These are phyloP conservation scores for Mythimna impura DNA, from an alignment of 2,888 invertebrate species.

Conservation along the genomic window DNA sequence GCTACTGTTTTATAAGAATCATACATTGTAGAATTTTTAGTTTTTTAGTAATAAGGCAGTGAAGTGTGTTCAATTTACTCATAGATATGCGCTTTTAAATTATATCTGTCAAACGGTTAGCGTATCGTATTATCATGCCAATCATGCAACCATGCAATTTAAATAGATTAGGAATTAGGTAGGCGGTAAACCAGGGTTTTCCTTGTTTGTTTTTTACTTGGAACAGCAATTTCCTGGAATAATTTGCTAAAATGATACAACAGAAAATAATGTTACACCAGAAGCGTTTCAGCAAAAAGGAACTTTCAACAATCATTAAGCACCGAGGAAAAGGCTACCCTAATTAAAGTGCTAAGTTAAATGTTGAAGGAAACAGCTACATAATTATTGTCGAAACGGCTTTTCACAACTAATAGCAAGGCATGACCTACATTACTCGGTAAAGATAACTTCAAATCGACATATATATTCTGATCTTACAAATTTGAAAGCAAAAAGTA, in stretches of 20 bases:
- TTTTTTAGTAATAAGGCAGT: conserved; percentile 49
- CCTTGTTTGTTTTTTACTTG: conserved; percentile 14
- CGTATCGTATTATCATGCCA: not conserved
- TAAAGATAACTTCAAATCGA: conserved; percentile 27
- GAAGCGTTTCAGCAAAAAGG: conserved; percentile 36
- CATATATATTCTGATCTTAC: conserved; percentile 1
- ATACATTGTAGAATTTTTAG: conserved; percentile 54
- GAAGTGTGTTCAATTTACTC: conserved; percentile 36
- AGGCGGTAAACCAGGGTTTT: conserved; percentile 20
- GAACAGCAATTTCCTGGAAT: conserved; percentile 22
- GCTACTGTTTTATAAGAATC: conserved; percentile 63
- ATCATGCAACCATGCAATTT: conserved; percentile 3
- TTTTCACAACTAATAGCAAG: conserved; percentile 59
- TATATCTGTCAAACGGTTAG: conserved; percentile 1
- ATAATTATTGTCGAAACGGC: conserved; percentile 69
- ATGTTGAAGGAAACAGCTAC: conserved; percentile 73
- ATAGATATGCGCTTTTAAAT: conserved; percentile 26
- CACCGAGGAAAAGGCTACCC: conserved; percentile 66
- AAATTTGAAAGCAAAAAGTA: conserved; percentile 11
- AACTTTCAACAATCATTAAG: conserved; percentile 30
- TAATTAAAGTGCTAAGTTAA: conserved; percentile 76
- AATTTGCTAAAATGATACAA: conserved; percentile 33
- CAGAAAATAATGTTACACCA: conserved; percentile 18
- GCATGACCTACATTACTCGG: conserved; percentile 49
- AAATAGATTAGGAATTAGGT: not conserved